Percentiles rank a stretch among this genome's conserved stretches.
phyloP scores from a whole-genome alignment of 2,113 vertebrate species.

The Ciconia stormi region DNA sequence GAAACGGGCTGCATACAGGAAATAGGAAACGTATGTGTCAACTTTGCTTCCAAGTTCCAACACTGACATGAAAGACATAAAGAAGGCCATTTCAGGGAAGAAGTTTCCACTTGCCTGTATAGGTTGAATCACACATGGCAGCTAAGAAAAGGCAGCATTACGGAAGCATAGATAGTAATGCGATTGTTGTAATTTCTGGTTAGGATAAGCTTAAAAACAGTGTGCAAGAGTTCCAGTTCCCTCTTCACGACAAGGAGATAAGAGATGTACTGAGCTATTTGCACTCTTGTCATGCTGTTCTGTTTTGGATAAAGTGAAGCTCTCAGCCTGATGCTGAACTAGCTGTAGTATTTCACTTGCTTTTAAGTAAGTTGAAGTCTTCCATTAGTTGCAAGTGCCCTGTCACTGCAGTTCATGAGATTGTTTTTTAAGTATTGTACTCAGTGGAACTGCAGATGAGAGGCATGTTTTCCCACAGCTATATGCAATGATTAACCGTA shows the following conservation, averaged over 20 bases:
- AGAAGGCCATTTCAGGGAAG: not conserved
- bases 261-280: not conserved
- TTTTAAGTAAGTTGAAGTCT: not conserved
- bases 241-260: not conserved
- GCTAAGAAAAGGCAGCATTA: not conserved
- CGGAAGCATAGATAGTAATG: not conserved
- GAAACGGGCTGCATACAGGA: constrained; percentile 4
- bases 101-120: not conserved
- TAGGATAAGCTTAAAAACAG: not conserved
- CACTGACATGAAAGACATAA: not conserved
- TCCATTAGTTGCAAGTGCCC: not conserved
- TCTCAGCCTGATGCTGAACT: not conserved
- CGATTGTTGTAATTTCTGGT: not conserved
- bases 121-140: not conserved
- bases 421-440: not conserved
- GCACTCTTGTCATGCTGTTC: not conserved
- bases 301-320: not conserved
- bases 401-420: not conserved
- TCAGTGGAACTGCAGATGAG: not conserved
- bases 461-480: not conserved
- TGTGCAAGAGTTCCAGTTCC: not conserved
- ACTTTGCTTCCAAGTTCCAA: constrained; percentile 36
- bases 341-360: not conserved
- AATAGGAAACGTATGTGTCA: constrained; percentile 46
- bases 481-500: not conserved